Evolutionary conservation across 2,113 vertebrate genomes (phyloP), one percentile per base, ranked within the genome.

Genomic region (cattle (Bos taurus)): DNA sequence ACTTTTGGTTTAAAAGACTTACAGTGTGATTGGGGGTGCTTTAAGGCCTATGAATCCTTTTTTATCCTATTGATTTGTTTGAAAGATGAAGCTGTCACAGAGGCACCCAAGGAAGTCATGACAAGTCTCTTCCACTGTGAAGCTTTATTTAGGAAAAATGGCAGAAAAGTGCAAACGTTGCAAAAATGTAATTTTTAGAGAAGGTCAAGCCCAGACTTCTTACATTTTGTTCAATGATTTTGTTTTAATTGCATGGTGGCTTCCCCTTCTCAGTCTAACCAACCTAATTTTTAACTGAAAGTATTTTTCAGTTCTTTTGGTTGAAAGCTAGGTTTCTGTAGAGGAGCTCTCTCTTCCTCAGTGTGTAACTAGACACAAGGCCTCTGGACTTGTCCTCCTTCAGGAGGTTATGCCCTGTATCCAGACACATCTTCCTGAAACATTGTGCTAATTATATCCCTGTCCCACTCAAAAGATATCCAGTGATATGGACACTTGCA

Each of bases 41-140:
- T 96, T 93, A 87, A 95, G 87, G 80, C 62, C 83, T 23, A 9
- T 64, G 77, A 97, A 95, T 97, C 91, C 56, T 92, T 91, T 67
- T 90, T 80, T 60, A 98, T 98, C 91, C 57, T 50, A 78, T 71
- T 97, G 94, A 97, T 98, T 98, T 98, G 50, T 91, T 93, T 98
- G 94, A 98, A 97, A 96, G 93, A 97, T 98, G 98, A 97, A 98
- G 96, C 90, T 98, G 96, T 98, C 97, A 88, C 77, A 91, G 92
- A 98, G 40, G 88, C 88, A 91, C 19, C 71, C 85, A 93, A 95
- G 81, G 90, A 96, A 94, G 67, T 87, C 94, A 56, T 86, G 91
- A 26, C 36, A 85, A 80, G 91, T 96, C 87, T 93, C 74, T 86
- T 93, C 93, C 46, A 30, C 33, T 25, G 46, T 43, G 15, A 40